These are phyloP conservation scores for Sparidentex hasta DNA, from an alignment of 2,797 vertebrate species.

Conservation along the genomic window DNA sequence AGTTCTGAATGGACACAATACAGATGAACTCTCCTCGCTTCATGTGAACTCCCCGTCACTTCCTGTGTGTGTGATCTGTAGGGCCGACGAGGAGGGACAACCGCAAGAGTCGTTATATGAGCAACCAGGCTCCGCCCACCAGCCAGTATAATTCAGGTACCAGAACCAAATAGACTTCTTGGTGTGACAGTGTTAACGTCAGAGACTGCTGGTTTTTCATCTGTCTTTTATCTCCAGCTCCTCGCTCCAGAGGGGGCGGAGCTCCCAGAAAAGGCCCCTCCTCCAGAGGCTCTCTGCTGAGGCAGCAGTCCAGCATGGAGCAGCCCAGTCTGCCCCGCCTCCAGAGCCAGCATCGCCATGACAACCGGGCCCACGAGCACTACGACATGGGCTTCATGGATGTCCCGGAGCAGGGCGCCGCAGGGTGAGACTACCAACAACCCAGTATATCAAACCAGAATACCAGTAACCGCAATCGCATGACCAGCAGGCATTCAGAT, in stretches of 20 bases:
- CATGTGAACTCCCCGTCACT: neutral
- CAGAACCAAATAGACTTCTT: neutral
- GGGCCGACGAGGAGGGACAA: slow-evolving; percentile 88
- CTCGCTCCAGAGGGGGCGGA: slow-evolving; percentile 7
- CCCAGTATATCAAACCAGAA: neutral
- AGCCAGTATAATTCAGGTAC: slow-evolving; percentile 71
- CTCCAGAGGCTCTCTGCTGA: slow-evolving; percentile 78
- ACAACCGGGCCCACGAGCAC: slow-evolving; percentile 2
- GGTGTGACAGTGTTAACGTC: rapidly evolving
- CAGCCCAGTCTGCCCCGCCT: slow-evolving; percentile 87
- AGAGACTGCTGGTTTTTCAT: neutral
- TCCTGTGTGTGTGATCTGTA: slow-evolving; percentile 52
- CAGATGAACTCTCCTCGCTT: neutral
- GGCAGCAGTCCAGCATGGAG: slow-evolving; percentile 87
- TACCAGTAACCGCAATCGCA: neutral
- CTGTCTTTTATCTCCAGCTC: slow-evolving; percentile 14
- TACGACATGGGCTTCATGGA: slow-evolving; percentile 88
- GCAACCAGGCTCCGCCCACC: slow-evolving; percentile 21
- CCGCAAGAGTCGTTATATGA: slow-evolving; percentile 84
- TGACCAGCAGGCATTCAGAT: neutral
- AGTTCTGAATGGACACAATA: slow-evolving; percentile 43
- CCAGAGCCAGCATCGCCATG: slow-evolving; percentile 56
- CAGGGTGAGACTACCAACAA: slow-evolving; percentile 79
- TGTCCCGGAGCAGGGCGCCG: slow-evolving; percentile 89
- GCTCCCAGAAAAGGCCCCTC: slow-evolving; percentile 35